These are phyloP conservation scores for Chelonus formosanus DNA, from an alignment of 2,888 invertebrate species.

Conservation along the genomic window DNA sequence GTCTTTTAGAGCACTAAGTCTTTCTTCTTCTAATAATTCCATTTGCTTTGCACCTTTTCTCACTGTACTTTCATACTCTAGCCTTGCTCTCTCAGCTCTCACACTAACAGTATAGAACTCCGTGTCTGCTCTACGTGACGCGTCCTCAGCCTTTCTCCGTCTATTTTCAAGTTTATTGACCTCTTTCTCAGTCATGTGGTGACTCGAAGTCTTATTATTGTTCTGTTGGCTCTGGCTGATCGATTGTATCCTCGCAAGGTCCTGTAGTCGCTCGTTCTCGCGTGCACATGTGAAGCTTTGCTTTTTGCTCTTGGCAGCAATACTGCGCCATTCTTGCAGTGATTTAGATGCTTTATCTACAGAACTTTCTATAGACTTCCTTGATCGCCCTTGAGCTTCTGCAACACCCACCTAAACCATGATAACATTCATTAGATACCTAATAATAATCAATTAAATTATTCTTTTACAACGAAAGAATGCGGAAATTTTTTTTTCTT, in stretches of 20 bases:
- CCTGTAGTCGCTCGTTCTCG: constrained; percentile 92
- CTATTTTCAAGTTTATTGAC: constrained; percentile 85
- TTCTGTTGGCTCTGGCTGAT: constrained; percentile 70
- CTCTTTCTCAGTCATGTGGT: constrained; percentile 70
- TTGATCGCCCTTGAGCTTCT: constrained; percentile 69
- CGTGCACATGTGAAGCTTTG: constrained; percentile 86
- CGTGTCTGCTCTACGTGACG: constrained; percentile 89
- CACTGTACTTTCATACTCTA: constrained; percentile 93
- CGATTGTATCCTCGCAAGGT: constrained; percentile 69
- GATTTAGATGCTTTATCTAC: constrained; percentile 87
- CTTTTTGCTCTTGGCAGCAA: constrained; percentile 90
- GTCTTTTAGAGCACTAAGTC: constrained; percentile 82
- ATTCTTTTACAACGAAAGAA: too few species aligned
- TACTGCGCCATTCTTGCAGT: constrained; percentile 84
- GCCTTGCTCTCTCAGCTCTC: constrained; percentile 86
- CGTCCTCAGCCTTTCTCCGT: constrained; percentile 88
- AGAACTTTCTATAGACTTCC: constrained; percentile 69
- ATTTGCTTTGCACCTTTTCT: constrained; percentile 86
- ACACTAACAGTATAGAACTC: constrained; percentile 93
- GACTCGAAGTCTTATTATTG: constrained; percentile 63
- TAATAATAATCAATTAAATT: not conserved
- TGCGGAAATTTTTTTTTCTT: constrained; percentile 41
- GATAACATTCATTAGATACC: not conserved
- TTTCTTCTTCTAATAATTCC: constrained; percentile 89
- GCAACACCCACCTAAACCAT: constrained; percentile 72